Base-by-base conservation (phyloP, 2,888 invertebrate species). In the Lochmaea crataegi region DNA sequence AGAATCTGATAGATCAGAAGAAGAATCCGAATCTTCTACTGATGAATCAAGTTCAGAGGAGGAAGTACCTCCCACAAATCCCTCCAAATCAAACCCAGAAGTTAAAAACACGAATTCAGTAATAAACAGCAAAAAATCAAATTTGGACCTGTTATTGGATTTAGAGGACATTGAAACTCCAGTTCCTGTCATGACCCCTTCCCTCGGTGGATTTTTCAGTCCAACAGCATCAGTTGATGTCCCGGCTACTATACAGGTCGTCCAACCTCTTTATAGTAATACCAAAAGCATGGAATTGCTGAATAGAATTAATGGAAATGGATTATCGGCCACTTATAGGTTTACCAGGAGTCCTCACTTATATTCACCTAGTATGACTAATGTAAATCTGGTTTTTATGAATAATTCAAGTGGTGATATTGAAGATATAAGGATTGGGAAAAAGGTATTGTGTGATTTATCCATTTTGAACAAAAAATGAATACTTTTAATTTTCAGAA, bases 271-370 rank as follows among this genome's bases (percentile, higher is more conserved):
- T 4, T 91, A 89, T 83, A 88, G 91, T 68, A 90, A 92, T 60
- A 85, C 89, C 18, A 90, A 90, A 77, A 87, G 89, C 65, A 85
- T 86, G 48, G 93, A 93, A 86, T 87, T 95, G 71, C 82, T 96
- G 11, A 91, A 93, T 77, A 93, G 93, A 87, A 92, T 95, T 76
- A 88, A 88, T 78, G 92, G 93, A 5, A 92, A 88, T 74, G 95
- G 95, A 0, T 86, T 95, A 67, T 88, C 89, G 72, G 89, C 91
- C 4, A 85, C 88, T 22, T 92, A 90, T 74, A 89, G 94, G 77
- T 97, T 94, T 88, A 91, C 93, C 0, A 90, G 97, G 79, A 90
- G 92, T 53, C 94, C 94, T 16, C 95, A 96, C 85, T 88, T 97
- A 67, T 94, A 92, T 87, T 96, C 96, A 10, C 89, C 92, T 5